Evolutionary conservation across 37 sponge, comb jelly and placozoan genomes (phyloP), one percentile per base, ranked within the genome.

Genomic region (Tethya wilhelma): DNA sequence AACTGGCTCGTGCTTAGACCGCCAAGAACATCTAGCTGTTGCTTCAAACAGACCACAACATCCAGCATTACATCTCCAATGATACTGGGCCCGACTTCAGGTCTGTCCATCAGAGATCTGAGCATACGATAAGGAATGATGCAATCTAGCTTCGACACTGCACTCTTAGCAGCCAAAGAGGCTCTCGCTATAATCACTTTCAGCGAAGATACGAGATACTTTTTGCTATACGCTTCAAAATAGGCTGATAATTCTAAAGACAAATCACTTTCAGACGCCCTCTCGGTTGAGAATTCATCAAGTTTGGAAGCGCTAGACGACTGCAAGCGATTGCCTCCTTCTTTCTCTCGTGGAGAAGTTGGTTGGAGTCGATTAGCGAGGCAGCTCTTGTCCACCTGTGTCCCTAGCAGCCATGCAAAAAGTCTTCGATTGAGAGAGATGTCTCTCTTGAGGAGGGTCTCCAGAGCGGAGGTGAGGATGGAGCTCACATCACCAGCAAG

Each of bases 391-490:
- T 79, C 55, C 4, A 77, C 74, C 7, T 73, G 19, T 23, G 65
- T 45, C 25, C 96, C 96, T 38, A 84, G 74, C 6, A 93, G 53
- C 97, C 97, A 96, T 17, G 67, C 56, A 62, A 69, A 96, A 23
- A 96, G 60, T 14, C 97, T 66, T 46, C 97, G 66, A 26, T 74
- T 85, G 36, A 96, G 87, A 20, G 97, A 93, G 56, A 83, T 56
- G 76, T 96, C 97, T 41, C 94, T 67, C 34, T 89, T 87, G 19
- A 93, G 73, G 26, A 96, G 75, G 1, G 84, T 85, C 67, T 81
- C 44, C 60, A 96, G 81, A 6, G 92, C 89, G 75, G 94, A 43
- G 12, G 65, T 25, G 12, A 96, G 60, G 46, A 96, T 25, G 37
- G 41, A 17, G 38, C 62, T 59, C 62, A 68, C 38, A 43, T 86